These are phyloP conservation scores for human (Homo sapiens) DNA, from an alignment of 2,113 vertebrate genomes.

Conservation along the genomic window GRCh38 chr12:112216001-112216500, in stretches of 20 bases:
- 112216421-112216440: fast-evolving
- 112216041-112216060: not conserved
- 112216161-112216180: not conserved
- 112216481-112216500: not conserved
- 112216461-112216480: not conserved
- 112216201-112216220: conserved; percentile 5
- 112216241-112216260: not conserved
- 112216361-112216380: conserved; percentile 92
- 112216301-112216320: conserved; percentile 95
- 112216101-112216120: not conserved
- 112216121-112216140: not conserved
- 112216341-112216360: conserved; percentile 98
- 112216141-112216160: not conserved
- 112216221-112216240: not conserved
- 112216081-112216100: not conserved
- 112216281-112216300: conserved; percentile 92
- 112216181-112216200: not conserved
- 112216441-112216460: fast-evolving
- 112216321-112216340: conserved; percentile 99
- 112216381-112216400: conserved; percentile 60
- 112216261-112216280: not conserved
- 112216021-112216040: not conserved
- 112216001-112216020: not conserved
- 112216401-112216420: not conserved
- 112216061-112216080: not conserved